phyloP scores from a whole-genome alignment of 92 coral and sea anemone species.

The Bergia sp. region DNA sequence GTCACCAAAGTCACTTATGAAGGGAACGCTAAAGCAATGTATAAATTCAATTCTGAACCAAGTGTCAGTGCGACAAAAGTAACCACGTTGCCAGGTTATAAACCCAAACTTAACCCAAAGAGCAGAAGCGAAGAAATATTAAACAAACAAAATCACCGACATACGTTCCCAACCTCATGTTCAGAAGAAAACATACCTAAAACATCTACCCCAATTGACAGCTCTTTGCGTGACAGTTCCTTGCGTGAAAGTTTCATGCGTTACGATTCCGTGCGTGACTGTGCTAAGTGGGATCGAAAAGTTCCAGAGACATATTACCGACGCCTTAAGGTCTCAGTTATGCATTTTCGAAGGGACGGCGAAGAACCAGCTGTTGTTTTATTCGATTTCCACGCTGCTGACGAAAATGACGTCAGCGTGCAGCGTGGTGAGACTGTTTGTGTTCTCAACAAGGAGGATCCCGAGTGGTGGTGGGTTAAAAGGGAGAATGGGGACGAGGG shows the following conservation, averaged over 20 bases:
- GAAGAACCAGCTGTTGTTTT: slow-evolving; percentile 67
- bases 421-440: slow-evolving; percentile 71
- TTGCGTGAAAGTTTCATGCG: not conserved
- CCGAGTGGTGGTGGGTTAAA: slow-evolving; percentile 90
- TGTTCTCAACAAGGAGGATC: slow-evolving; percentile 78
- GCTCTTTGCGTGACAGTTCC: slow-evolving; percentile 59
- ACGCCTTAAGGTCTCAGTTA: slow-evolving; percentile 68
- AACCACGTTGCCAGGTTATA: slow-evolving; percentile 45
- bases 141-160: slow-evolving; percentile 3
- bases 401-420: slow-evolving; percentile 81
- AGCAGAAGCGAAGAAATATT: slow-evolving; percentile 60
- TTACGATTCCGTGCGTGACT: not conserved
- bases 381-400: slow-evolving; percentile 71
- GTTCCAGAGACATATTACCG: slow-evolving; percentile 73
- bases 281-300: not conserved
- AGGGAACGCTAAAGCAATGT: not conserved
- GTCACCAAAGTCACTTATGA: not conserved
- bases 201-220: slow-evolving; percentile 51
- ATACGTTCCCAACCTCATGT: slow-evolving; percentile 16
- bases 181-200: slow-evolving; percentile 1
- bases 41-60: slow-evolving; percentile 33
- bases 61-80: slow-evolving; percentile 23
- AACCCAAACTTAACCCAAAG: not conserved
- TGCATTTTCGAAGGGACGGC: slow-evolving; percentile 69
- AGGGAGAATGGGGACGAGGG: slow-evolving; percentile 74